Evolutionary conservation across 2,888 invertebrate species (phyloP).

Genomic region (Hemaris fuciformis): DNA sequence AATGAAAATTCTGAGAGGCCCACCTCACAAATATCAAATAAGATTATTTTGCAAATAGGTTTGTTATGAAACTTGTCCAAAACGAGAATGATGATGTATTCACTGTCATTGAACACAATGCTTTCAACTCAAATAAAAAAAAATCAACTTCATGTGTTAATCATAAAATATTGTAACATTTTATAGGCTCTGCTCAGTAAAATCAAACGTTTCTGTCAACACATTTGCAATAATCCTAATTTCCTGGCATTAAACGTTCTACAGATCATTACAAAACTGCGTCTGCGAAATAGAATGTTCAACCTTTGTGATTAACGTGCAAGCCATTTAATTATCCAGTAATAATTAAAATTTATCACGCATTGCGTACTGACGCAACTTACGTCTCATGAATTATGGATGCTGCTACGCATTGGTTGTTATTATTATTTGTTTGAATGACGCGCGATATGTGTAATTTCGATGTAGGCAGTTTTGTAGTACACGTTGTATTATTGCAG

Average conservation of each 20-base stretch:
- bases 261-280: background rate
- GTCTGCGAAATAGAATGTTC: background rate
- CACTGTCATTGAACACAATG: too few relatives aligned
- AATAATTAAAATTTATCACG: background rate
- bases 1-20: too few relatives aligned
- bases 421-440: background rate
- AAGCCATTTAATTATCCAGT: background rate
- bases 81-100: too few relatives aligned
- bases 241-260: background rate
- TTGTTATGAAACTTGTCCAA: too few relatives aligned
- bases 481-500: too few relatives aligned
- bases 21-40: too few relatives aligned
- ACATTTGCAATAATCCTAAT: background rate
- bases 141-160: too few relatives aligned
- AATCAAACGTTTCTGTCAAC: background rate
- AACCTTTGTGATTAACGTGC: slow-evolving; percentile 1
- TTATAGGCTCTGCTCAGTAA: too few relatives aligned
- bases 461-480: background rate
- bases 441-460: background rate
- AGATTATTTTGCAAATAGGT: too few relatives aligned
- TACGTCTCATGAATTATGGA: slow-evolving; percentile 1
- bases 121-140: too few relatives aligned
- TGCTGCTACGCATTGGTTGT: background rate
- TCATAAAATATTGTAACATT: too few relatives aligned
- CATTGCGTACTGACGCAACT: background rate